Evolutionary conservation across 2,113 vertebrate species (phyloP).

Genomic region (Steatornis caripensis): DNA sequence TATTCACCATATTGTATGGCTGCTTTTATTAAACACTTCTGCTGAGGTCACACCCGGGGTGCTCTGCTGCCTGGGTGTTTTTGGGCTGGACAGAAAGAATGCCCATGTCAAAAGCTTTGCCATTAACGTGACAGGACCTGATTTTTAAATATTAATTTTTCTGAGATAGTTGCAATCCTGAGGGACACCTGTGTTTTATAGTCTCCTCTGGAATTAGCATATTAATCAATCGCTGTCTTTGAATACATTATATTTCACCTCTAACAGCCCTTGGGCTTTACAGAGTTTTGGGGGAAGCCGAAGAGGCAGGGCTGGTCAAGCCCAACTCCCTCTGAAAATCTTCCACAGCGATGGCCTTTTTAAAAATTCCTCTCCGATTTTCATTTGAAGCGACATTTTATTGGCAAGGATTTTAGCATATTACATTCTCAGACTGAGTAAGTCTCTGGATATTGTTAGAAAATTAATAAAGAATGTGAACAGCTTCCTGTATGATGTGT

Average conservation of each 20-base stretch:
- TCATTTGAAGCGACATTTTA: background rate
- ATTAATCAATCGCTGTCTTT: background rate
- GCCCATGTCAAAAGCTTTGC: background rate
- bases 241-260: background rate
- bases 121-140: background rate
- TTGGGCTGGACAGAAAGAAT: background rate
- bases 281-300: background rate
- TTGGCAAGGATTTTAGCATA: background rate
- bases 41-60: background rate
- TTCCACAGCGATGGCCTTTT: background rate
- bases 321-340: background rate
- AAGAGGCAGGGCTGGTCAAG: background rate
- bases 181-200: background rate
- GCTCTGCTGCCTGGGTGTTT: background rate
- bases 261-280: background rate
- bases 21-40: background rate
- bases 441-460: conserved; percentile 30
- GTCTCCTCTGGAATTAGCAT: background rate
- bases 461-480: conserved; percentile 31
- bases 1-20: background rate
- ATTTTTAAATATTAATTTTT: background rate
- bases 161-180: background rate
- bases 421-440: conserved; percentile 15
- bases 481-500: conserved; percentile 30
- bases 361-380: background rate